Evolutionary conservation across 2,113 vertebrate genomes (phyloP).

Genomic region (Aramus guarauna): DNA sequence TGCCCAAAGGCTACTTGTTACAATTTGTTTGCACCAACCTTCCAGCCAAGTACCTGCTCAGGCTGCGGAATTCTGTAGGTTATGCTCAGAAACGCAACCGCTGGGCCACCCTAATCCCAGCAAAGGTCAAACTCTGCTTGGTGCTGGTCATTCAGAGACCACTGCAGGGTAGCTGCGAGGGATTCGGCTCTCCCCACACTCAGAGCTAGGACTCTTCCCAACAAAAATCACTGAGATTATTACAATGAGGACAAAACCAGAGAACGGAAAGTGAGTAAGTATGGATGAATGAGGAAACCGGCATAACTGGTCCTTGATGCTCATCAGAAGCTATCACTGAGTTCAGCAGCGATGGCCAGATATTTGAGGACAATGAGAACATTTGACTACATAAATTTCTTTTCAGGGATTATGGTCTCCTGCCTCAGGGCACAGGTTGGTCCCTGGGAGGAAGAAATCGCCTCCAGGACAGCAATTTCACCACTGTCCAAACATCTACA

Average conservation of each 20-base stretch:
- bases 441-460: not conserved
- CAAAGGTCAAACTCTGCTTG: not conserved
- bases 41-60: not conserved
- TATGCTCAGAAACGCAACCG: not conserved
- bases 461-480: not conserved
- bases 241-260: not conserved
- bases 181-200: not conserved
- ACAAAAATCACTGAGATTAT: not conserved
- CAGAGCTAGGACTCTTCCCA: not conserved
- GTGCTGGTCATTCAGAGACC: not conserved
- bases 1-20: slow-evolving; percentile 67
- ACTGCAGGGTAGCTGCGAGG: not conserved
- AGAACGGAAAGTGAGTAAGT: not conserved
- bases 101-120: not conserved
- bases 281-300: not conserved
- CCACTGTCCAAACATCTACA: not conserved
- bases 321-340: not conserved
- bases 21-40: not conserved
- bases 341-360: not conserved
- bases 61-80: not conserved
- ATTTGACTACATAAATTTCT: not conserved
- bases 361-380: not conserved
- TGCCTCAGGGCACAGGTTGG: not conserved
- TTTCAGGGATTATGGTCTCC: not conserved
- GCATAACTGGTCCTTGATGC: not conserved